Evolutionary conservation across 2,113 vertebrate species (phyloP), one percentile per base, ranked within the genome.

Genomic region (Chascanopsetta lugubris): DNA sequence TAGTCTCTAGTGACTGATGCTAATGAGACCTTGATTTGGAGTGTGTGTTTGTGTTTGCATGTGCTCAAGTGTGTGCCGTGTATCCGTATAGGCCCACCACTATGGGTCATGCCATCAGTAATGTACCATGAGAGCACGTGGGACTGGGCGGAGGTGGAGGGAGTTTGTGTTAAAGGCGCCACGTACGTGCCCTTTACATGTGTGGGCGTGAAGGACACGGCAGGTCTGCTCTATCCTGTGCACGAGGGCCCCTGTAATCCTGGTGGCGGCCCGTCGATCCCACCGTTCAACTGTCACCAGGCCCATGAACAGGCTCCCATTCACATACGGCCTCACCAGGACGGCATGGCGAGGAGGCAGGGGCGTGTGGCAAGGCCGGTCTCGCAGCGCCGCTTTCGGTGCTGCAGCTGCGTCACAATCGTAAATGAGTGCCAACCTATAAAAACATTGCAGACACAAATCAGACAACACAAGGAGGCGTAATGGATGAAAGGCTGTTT

Each of bases 1-100:
- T 87, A 91, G 91, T 88, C 92, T 90, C 90, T 83, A 84, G 90
- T 86, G 91, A 87, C 83, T 62, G 83, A 86, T 86, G 89, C 89
- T 92, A 92, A 92, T 90, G 89, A 91, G 90, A 87, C 86, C 88
- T 87, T 87, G 89, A 89, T 91, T 87, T 70, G 27, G 53, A 65
- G 78, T 75, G 84, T 72, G 83, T 71, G 62, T 61, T 68, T 78
- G 83, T 80, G 84, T 84, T 83, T 84, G 76, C 58, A 54, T 74
- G 66, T 77, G 79, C 59, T 60, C 49, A 64, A 76, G 75, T 80
- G 80, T 59, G 56, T 74, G 59, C 29, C 72, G 55, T 85, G 78
- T 85, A 77, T 79, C 72, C 51, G 68, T 49, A 32, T 58, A 77
- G 76, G 82, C 64, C 87, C 43, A 29, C 40, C 75, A 45, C 72